phyloP scores from a whole-genome alignment of 2,888 invertebrate species.

The Drosophila algonquin region DNA sequence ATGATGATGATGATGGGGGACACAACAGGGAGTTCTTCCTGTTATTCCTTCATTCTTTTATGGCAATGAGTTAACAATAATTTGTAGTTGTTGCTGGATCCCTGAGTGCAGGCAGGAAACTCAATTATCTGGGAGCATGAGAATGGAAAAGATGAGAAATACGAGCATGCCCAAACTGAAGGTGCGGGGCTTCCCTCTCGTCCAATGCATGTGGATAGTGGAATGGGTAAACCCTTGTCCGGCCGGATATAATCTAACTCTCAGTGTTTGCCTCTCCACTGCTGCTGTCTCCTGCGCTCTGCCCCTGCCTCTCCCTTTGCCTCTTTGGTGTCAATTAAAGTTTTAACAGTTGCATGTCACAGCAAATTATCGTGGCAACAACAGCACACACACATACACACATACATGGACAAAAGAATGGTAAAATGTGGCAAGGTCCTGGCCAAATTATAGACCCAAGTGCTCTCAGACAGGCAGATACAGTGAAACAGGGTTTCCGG shows the following conservation, averaged over 20 bases:
- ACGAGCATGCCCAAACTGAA: not conserved
- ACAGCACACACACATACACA: slow-evolving; percentile 10
- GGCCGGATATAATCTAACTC: slow-evolving; percentile 23
- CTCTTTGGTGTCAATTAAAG: slow-evolving; percentile 63
- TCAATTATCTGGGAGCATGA: slow-evolving; percentile 32
- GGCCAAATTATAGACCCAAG: slow-evolving; percentile 48
- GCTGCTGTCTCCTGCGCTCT: slow-evolving; percentile 8
- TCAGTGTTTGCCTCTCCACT: slow-evolving; percentile 19
- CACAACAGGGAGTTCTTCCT: slow-evolving; percentile 19
- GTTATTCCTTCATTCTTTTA: slow-evolving; percentile 30
- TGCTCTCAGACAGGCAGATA: slow-evolving; percentile 18
- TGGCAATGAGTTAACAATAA: slow-evolving; percentile 34
- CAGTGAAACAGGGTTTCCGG: not conserved
- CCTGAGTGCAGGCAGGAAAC: slow-evolving; percentile 33
- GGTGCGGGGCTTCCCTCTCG: not conserved
- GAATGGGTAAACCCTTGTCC: not conserved
- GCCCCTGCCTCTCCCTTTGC: not conserved
- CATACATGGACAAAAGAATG: slow-evolving; percentile 34
- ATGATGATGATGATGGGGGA: slow-evolving; percentile 5
- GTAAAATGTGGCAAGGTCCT: slow-evolving; percentile 38
- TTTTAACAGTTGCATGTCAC: slow-evolving; percentile 63
- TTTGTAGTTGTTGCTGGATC: slow-evolving; percentile 18
- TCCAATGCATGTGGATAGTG: not conserved
- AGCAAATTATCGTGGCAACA: slow-evolving; percentile 62
- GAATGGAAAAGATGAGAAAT: slow-evolving; percentile 31